Evolutionary conservation across 2,888 invertebrate species (phyloP), one percentile per base, ranked within the genome.

Genomic region (Nipponacmea schrenckii): DNA sequence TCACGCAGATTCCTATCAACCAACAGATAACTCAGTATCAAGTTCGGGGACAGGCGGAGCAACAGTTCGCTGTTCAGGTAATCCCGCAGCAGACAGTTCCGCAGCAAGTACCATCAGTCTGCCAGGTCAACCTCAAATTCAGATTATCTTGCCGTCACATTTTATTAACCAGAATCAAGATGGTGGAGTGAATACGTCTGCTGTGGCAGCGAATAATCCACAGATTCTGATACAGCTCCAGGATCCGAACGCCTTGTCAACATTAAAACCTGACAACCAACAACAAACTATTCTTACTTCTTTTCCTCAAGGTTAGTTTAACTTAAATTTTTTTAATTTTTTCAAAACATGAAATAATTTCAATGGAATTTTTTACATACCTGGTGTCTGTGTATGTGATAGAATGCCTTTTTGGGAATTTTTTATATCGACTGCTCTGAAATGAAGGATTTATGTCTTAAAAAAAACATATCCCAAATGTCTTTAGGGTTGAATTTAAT

Each of bases 151-250:
- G 27, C 75, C 78, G 7, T 68, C 68, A 7, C 20, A 48, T 66
- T n/a, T 20, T 2, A 24, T 39, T n/a, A 24, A 46, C n/a, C 48
- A 27, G 27, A 27, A 46, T 46, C 46, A 48, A 44, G 50, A 46
- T 48, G 56, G 15, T n/a, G 45, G 24, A 56, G 62, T 68, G 8
- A 15, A 50, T 44, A 63, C 62, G 15, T 39, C 39, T 46, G 10
- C 62, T 17, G 17, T 63, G n/a, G 39, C 44, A 2, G 8, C 65
- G 0, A 14, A 56, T 1, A 73, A 69, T 20, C 74, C 64, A n/a
- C 75, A 77, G 70, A 75, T 77, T 39, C 66, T 75, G 3, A 65
- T 77, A 10, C 75, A 75, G 66, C 71, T 75, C 24, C 65, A 74
- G 48, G 69, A 69, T 44, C 62, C 64, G 2, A 24, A 56, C 14